These are phyloP conservation scores for Colletes gigas DNA, from an alignment of 1,140 invertebrate species.

Conservation along the genomic window DNA sequence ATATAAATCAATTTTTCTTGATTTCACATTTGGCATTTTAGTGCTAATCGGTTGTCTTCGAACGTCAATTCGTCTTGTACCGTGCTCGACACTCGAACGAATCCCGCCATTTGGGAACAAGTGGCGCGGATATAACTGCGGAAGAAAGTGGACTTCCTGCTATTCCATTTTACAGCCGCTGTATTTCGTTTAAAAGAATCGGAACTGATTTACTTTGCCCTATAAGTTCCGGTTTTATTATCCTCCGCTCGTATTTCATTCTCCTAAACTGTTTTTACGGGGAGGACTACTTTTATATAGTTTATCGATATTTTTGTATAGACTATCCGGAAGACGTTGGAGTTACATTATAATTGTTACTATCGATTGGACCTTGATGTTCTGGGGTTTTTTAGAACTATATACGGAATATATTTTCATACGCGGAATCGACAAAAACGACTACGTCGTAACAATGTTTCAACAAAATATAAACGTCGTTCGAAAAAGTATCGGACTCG, in stretches of 20 bases:
- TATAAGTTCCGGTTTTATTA: constrained; percentile 30
- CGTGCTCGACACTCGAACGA: background rate
- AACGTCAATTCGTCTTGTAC: background rate
- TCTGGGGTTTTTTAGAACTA: background rate
- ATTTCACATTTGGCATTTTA: too few species aligned
- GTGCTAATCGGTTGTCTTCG: background rate
- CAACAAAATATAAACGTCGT: too few species aligned
- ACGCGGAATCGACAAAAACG: background rate
- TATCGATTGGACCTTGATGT: background rate
- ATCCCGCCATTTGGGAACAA: background rate
- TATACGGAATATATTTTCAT: too few species aligned
- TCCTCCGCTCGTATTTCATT: constrained; percentile 17
- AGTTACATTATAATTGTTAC: background rate
- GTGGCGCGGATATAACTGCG: background rate
- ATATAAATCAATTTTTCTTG: too few species aligned
- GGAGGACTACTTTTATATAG: constrained; percentile 22
- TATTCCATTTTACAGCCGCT: constrained; percentile 31
- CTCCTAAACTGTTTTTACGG: background rate
- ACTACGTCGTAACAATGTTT: too few species aligned
- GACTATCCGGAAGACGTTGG: background rate
- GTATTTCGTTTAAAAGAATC: constrained; percentile 35
- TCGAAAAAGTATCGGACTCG: too few species aligned
- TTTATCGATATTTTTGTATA: constrained; percentile 31
- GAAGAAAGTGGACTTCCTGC: background rate
- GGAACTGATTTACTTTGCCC: constrained; percentile 29